Base-by-base conservation (phyloP, 2,113 vertebrate species). In the Malurus melanocephalus region DNA sequence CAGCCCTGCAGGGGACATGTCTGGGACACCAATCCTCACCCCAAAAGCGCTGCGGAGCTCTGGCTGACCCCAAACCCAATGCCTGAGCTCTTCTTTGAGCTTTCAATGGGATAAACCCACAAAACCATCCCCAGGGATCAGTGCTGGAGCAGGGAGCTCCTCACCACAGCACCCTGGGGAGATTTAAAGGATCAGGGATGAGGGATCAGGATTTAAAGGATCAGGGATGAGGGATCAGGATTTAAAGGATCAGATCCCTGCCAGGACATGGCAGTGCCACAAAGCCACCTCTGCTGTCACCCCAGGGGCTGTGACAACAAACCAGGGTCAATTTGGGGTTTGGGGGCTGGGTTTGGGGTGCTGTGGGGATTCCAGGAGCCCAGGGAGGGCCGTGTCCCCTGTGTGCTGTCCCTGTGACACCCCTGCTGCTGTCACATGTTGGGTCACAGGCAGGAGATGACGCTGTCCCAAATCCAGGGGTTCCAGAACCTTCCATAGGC, bases 51-150 rank as follows among this genome's bases (percentile, higher is more conserved):
- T 6, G 59, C n/a, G 35, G 32, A 30, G 35, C 15, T 9, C 21
- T 21, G 56, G 24, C 16, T n/a, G 71, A 19, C 30, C 16, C 22
- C 16, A 10, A 13, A n/a, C 16, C 7, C 15, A 0, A 0, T 0
- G 1, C 16, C 22, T 14, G 67, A 62, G 52, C 35, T 27, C n/a
- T 59, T 9, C 55, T 3, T 5, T 2, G 1, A 4, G 64, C 38
- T 40, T 23, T 2, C 24, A 35, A 35, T 1, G 53, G 10, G 13
- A 13, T 5, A 21, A 84, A 56, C 3, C 42, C 42, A 3, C 17
- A 3, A 20, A 33, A 27, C 0, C 30, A 11, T 9, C 12, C 16
- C 33, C 38, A 18, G 35, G 42, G 27, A 7, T 9, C 9, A 2
- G 17, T 3, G n/a, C 18, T 51, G 24, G 40, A 53, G 21, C 76